A percentile compares a stretch with the other conserved stretches of the same genome.
phyloP scores from a whole-genome alignment of 2,797 vertebrate genomes.

The Champsocephalus esox region DNA sequence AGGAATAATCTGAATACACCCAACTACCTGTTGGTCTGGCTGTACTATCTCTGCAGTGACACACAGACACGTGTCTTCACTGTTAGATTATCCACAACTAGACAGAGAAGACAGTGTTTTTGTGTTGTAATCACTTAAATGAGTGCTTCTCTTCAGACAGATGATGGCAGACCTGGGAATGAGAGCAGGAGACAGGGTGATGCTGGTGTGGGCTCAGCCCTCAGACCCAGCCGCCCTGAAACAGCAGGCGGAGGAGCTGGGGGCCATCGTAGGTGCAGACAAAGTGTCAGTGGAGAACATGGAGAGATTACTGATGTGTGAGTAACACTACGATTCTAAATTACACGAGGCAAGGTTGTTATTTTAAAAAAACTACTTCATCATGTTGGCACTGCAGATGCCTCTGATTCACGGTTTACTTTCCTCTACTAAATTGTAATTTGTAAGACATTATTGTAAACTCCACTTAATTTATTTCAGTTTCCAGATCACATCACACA shows the following conservation, averaged over 20 bases:
- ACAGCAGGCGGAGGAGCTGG: conserved; percentile 81
- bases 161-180: conserved; percentile 88
- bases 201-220: conserved; percentile 88
- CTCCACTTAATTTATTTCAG: no score
- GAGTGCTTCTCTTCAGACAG: conserved; percentile 19
- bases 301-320: conserved; percentile 88
- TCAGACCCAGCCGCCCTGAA: conserved; percentile 79
- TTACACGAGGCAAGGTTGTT: no score
- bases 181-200: conserved; percentile 83
- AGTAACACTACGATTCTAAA: conserved; percentile 55
- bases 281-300: conserved; percentile 89
- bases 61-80: neutral
- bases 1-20: no score
- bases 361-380: neutral
- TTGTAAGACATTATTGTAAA: no score
- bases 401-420: no score
- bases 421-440: no score
- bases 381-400: neutral
- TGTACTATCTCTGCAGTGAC: neutral
- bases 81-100: neutral
- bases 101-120: neutral
- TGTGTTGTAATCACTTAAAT: neutral
- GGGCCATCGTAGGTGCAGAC: conserved; percentile 75
- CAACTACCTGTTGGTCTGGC: neutral
- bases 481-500: no score